phyloP scores from a whole-genome alignment of 2,113 vertebrate genomes.

The Terrapene triunguis region DNA sequence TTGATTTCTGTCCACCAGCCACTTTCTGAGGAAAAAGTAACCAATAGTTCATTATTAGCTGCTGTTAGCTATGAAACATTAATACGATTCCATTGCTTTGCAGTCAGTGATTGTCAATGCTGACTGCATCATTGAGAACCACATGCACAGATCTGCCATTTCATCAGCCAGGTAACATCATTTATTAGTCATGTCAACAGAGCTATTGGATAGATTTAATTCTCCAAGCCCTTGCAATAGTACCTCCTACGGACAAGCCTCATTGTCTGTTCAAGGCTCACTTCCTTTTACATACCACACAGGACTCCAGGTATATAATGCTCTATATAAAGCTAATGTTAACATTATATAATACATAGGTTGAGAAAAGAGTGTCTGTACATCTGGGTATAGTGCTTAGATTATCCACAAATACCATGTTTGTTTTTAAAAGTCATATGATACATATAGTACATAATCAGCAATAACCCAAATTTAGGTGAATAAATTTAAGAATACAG shows the following conservation, averaged over 20 bases:
- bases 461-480: too few species aligned
- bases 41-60: neutral
- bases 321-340: too few species aligned
- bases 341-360: too few species aligned
- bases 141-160: neutral
- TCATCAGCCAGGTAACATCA: neutral
- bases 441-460: too few species aligned
- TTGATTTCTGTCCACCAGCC: constrained; percentile 46
- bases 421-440: too few species aligned
- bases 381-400: too few species aligned
- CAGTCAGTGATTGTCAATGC: neutral
- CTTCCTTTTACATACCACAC: neutral
- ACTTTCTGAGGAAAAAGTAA: constrained; percentile 46
- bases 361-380: too few species aligned
- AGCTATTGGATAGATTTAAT: neutral
- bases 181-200: neutral
- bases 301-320: neutral
- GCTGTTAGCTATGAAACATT: neutral
- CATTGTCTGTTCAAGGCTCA: neutral
- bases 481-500: too few species aligned
- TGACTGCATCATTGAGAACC: neutral
- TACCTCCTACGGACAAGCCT: neutral
- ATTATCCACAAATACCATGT: too few species aligned
- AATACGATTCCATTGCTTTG: neutral
- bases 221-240: neutral